Evolutionary conservation across 2,797 vertebrate species (phyloP).

Genomic region (Morus bassanus): DNA sequence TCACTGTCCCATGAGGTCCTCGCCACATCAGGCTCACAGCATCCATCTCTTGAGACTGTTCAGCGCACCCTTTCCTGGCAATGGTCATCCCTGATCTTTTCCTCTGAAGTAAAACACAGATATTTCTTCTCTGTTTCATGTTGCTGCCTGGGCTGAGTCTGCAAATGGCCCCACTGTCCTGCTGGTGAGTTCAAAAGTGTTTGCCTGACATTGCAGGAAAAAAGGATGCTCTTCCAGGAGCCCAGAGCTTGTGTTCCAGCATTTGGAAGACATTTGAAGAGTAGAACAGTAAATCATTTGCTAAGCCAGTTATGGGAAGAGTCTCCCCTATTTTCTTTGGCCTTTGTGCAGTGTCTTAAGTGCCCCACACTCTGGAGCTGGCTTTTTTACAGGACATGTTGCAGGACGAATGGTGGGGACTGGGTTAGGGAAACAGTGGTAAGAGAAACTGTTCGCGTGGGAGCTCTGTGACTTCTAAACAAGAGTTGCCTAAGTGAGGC

Average conservation of each 20-base stretch:
- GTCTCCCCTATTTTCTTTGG: neutral
- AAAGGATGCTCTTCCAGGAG: neutral
- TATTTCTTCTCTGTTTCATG: neutral
- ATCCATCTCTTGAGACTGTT: no score
- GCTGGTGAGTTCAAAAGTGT: neutral
- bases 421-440: neutral
- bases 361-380: neutral
- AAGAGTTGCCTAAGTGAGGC: neutral
- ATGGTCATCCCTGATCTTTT: neutral
- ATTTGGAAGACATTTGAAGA: neutral
- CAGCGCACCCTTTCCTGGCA: neutral
- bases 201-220: neutral
- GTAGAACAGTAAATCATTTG: neutral
- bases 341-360: neutral
- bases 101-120: neutral
- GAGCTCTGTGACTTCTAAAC: neutral
- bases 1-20: neutral
- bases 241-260: neutral
- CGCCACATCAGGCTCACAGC: accelerated
- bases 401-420: neutral
- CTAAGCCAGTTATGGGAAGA: neutral
- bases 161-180: neutral
- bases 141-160: neutral
- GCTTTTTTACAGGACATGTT: neutral
- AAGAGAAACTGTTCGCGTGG: neutral